Conservation (phyloP, 2,797 vertebrate genomes). For the Melanogrammus aeglefinus region DNA sequence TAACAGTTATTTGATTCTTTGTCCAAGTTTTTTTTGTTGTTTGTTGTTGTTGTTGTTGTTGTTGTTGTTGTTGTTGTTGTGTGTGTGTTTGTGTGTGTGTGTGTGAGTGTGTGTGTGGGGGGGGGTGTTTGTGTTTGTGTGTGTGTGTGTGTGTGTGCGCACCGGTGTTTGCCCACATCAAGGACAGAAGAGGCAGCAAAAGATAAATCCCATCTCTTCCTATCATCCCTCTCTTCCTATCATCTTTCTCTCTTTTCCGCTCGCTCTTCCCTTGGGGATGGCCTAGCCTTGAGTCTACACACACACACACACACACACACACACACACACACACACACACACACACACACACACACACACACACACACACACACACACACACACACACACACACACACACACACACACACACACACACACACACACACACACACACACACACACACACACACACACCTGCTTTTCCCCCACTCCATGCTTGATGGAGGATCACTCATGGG, state of each 20-base stretch:
- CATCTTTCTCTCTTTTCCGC: conserved; percentile 40
- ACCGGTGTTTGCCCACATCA: conserved; percentile 47
- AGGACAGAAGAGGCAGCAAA: conserved; percentile 59
- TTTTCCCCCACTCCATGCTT: not conserved
- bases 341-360: conserved; percentile 3
- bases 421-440: conserved; percentile 10
- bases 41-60: not conserved
- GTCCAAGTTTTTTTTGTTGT: not conserved
- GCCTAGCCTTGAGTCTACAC: conserved; percentile 52
- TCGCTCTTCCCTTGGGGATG: conserved; percentile 52
- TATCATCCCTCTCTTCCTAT: conserved; percentile 22
- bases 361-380: conserved; percentile 2
- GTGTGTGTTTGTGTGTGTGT: conserved; percentile 4
- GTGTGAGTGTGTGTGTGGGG: conserved; percentile 18
- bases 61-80: not conserved
- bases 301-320: conserved; percentile 12
- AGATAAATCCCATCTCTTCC: conserved; percentile 68
- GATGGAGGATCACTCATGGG: not conserved
- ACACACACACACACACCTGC: not conserved
- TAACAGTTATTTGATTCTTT: not conserved
- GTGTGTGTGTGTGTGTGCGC: conserved; percentile 23
- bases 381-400: conserved; percentile 11
- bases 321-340: too few relatives aligned
- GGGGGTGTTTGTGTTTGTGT: not conserved
- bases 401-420: conserved; percentile 9